These are phyloP conservation scores for Serranus cabrilla DNA, from an alignment of 2,797 vertebrate species.

Conservation along the genomic window DNA sequence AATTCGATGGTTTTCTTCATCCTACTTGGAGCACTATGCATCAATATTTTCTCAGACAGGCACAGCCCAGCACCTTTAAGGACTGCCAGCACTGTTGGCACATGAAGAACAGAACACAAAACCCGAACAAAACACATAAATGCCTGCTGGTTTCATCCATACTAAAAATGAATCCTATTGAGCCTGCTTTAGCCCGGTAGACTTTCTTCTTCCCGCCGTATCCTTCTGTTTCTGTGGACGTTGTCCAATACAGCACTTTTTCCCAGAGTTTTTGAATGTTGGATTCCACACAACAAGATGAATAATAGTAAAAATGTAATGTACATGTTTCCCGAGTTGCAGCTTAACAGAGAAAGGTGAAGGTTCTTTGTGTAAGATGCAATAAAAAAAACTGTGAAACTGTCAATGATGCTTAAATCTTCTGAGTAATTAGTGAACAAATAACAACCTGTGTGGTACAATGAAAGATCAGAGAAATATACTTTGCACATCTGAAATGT, in stretches of 20 bases:
- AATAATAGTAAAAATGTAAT: background rate
- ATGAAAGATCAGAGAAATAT: slow-evolving; percentile 5
- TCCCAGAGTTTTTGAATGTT: slow-evolving; percentile 20
- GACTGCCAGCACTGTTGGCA: slow-evolving; percentile 70
- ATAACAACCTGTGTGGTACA: background rate
- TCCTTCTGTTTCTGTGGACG: slow-evolving; percentile 43
- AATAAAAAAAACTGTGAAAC: background rate
- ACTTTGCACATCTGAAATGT: slow-evolving; percentile 1
- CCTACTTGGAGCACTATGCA: slow-evolving; percentile 52
- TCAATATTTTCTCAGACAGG: slow-evolving; percentile 63
- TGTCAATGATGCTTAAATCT: background rate
- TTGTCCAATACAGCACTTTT: slow-evolving; percentile 25
- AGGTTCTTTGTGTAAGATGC: background rate
- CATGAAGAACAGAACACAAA: slow-evolving; percentile 61
- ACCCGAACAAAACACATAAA: slow-evolving; percentile 73
- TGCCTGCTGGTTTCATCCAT: slow-evolving; percentile 58
- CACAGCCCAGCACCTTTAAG: slow-evolving; percentile 46
- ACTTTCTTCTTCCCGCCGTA: slow-evolving; percentile 33
- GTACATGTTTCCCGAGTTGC: background rate
- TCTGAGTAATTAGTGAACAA: slow-evolving; percentile 12
- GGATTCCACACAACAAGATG: background rate
- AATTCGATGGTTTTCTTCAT: slow-evolving; percentile 49
- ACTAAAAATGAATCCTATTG: slow-evolving; percentile 64
- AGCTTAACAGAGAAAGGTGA: background rate
- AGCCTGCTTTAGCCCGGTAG: slow-evolving; percentile 47